These are phyloP conservation scores for Gastrophryne carolinensis DNA, from an alignment of 2,797 vertebrate genomes.

Conservation along the genomic window DNA sequence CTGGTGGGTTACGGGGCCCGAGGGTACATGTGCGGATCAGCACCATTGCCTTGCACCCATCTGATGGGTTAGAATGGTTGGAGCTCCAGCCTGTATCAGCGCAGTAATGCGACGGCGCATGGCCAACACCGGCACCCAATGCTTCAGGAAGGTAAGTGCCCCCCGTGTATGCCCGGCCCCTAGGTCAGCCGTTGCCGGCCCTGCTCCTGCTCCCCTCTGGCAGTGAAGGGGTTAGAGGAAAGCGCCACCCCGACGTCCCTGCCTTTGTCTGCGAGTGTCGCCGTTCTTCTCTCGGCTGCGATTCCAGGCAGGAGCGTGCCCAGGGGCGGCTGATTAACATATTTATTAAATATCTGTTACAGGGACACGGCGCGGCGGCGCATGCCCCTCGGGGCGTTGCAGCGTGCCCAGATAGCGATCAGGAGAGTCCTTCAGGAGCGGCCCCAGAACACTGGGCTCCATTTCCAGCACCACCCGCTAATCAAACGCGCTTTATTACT, in stretches of 20 bases:
- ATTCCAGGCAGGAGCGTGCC: slow-evolving; percentile 60
- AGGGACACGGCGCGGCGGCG: slow-evolving; percentile 58
- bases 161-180: too few relatives aligned
- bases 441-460: not conserved
- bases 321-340: slow-evolving; percentile 69
- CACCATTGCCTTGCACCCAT: too few relatives aligned
- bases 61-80: too few relatives aligned
- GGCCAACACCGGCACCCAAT: too few relatives aligned
- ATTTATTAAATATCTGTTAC: slow-evolving; percentile 73
- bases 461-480: not conserved
- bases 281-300: not conserved
- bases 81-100: too few relatives aligned
- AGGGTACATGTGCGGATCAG: too few relatives aligned
- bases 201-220: too few relatives aligned
- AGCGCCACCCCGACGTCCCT: not conserved
- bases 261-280: not conserved
- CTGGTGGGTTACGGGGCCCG: too few relatives aligned
- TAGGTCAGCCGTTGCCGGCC: too few relatives aligned
- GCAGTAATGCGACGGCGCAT: too few relatives aligned
- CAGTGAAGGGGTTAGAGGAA: too few relatives aligned
- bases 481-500: not conserved
- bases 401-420: slow-evolving; percentile 1
- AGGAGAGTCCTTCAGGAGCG: not conserved
- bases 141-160: too few relatives aligned
- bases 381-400: slow-evolving; percentile 14